Conservation (phyloP, 2,888 invertebrate genomes). For the Leptura quadrifasciata region DNA sequence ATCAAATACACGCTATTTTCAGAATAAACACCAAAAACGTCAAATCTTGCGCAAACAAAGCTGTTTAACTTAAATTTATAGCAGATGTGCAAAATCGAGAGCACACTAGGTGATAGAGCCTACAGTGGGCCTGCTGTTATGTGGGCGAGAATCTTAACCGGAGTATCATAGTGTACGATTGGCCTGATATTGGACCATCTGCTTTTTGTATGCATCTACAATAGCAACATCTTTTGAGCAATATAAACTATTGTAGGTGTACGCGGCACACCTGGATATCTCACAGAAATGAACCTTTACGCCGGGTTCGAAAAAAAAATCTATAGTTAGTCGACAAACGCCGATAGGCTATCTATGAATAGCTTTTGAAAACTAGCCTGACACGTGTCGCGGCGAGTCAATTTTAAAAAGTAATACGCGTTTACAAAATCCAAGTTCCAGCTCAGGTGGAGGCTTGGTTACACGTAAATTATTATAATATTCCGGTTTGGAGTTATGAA, state of each 20-base stretch:
- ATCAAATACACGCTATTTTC: slow-evolving; percentile 9
- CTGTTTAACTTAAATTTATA: slow-evolving; percentile 47
- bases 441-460: slow-evolving; percentile 14
- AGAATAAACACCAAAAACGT: slow-evolving; percentile 42
- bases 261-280: slow-evolving; percentile 61
- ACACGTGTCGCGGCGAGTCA: slow-evolving; percentile 25
- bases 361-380: slow-evolving; percentile 10
- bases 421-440: background rate
- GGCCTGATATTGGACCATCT: slow-evolving; percentile 35
- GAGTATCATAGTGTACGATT: slow-evolving; percentile 13
- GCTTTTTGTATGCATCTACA: slow-evolving; percentile 39
- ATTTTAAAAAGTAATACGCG: background rate
- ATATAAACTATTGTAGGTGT: slow-evolving; percentile 62
- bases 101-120: slow-evolving; percentile 38
- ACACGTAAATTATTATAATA: slow-evolving; percentile 19
- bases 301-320: slow-evolving; percentile 9
- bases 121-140: slow-evolving; percentile 49
- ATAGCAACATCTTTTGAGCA: slow-evolving; percentile 55
- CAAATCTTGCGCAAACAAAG: slow-evolving; percentile 51
- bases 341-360: background rate
- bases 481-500: slow-evolving; percentile 36
- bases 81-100: slow-evolving; percentile 54
- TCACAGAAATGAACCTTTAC: slow-evolving; percentile 29
- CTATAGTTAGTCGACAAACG: background rate
- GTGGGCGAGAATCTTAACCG: slow-evolving; percentile 32